Evolutionary conservation across 2,113 vertebrate genomes (phyloP).

Genomic region (Holacanthus passer): DNA sequence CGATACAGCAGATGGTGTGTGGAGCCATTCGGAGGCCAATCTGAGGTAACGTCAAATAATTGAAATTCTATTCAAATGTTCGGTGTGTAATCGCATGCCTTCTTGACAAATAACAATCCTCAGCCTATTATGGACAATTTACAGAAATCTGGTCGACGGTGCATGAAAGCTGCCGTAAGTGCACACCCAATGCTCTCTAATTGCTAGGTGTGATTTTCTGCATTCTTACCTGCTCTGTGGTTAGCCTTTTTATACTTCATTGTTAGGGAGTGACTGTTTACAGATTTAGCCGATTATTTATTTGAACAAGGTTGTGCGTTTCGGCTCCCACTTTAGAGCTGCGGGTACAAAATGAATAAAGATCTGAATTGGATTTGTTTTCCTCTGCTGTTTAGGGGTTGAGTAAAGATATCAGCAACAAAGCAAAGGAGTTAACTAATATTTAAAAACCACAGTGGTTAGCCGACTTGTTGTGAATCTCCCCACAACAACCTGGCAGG

Average conservation of each 20-base stretch:
- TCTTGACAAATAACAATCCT: constrained; percentile 48
- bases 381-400: background rate
- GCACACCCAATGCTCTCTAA: constrained; percentile 52
- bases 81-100: constrained; percentile 32
- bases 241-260: constrained; percentile 27
- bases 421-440: constrained; percentile 4
- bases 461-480: constrained; percentile 21
- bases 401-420: constrained; percentile 6
- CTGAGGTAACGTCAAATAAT: constrained; percentile 63
- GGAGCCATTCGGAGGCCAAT: constrained; percentile 51
- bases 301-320: background rate
- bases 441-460: constrained; percentile 30
- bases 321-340: background rate
- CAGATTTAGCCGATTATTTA: constrained; percentile 20
- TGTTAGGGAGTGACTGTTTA: constrained; percentile 28
- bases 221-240: constrained; percentile 65
- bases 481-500: constrained; percentile 36
- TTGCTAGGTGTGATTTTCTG: constrained; percentile 69
- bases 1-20: constrained; percentile 59
- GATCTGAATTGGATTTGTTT: background rate
- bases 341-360: background rate
- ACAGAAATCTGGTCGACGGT: constrained; percentile 39
- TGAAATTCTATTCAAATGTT: constrained; percentile 68
- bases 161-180: constrained; percentile 48
- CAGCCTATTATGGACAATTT: constrained; percentile 59